These are phyloP conservation scores for Alviniconcha strummeri DNA, from an alignment of 2,888 invertebrate genomes.

Conservation along the genomic window DNA sequence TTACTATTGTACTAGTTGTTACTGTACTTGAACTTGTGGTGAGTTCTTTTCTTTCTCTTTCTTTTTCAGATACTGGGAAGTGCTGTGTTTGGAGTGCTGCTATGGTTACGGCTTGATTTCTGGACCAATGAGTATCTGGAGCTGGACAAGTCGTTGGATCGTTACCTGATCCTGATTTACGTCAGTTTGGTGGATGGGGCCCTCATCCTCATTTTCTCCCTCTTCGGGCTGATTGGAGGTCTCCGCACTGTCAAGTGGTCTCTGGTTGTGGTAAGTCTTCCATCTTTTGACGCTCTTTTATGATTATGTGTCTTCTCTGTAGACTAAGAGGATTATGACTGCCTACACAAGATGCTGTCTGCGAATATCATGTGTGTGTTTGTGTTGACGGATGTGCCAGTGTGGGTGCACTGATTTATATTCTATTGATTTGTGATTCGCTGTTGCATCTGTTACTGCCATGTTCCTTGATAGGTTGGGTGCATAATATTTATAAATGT, in stretches of 20 bases:
- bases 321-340: not conserved
- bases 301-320: not conserved
- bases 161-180: conserved; percentile 58
- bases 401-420: not conserved
- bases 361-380: not conserved
- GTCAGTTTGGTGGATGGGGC: conserved; percentile 58
- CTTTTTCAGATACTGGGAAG: conserved; percentile 59
- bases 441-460: no score
- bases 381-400: not conserved
- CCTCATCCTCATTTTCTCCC: conserved; percentile 53
- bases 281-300: not conserved
- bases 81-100: conserved; percentile 59
- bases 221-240: conserved; percentile 62
- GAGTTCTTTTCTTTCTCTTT: conserved; percentile 8
- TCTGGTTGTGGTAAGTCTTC: conserved; percentile 57
- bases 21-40: no score
- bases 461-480: no score
- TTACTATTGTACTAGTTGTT: no score
- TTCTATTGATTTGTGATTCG: no score
- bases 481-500: no score
- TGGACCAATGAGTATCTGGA: conserved; percentile 62
- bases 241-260: conserved; percentile 53
- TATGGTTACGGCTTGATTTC: conserved; percentile 63
- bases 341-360: not conserved
- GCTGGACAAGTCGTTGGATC: conserved; percentile 53